Percentiles rank a stretch among this genome's conserved stretches.
Conservation (phyloP, 1,140 invertebrate species). For the Ceratina japonica region DNA sequence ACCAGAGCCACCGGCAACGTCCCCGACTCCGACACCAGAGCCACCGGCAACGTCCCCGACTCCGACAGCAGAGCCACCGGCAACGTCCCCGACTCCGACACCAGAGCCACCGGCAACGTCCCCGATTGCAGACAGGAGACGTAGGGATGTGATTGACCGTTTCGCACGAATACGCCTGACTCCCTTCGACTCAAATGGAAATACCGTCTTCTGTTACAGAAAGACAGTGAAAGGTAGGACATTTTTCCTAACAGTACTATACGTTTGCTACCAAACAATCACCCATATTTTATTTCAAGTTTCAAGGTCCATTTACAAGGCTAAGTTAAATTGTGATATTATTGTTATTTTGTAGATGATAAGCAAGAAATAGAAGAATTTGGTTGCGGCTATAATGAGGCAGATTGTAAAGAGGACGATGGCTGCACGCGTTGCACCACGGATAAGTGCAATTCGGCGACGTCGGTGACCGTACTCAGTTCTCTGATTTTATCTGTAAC, state of each 20-base stretch:
- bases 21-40: too few species aligned
- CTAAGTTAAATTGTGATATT: not conserved
- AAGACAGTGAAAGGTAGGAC: not conserved
- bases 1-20: too few species aligned
- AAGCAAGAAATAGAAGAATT: rapidly evolving
- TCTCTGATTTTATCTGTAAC: not conserved
- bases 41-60: too few species aligned
- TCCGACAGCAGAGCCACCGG: too few species aligned
- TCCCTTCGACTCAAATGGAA: too few species aligned
- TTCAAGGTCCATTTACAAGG: too few species aligned
- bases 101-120: too few species aligned
- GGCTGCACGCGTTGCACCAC: not conserved
- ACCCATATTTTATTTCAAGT: not conserved
- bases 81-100: too few species aligned
- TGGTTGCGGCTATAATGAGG: not conserved
- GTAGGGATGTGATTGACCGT: not conserved
- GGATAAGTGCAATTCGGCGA: conserved; percentile 17
- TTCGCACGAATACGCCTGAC: not conserved
- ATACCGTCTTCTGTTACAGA: not conserved
- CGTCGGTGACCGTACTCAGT: not conserved
- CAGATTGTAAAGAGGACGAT: rapidly evolving
- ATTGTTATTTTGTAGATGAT: not conserved
- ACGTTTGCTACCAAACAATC: not conserved
- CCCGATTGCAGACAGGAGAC: too few species aligned
- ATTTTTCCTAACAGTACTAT: not conserved